Percentiles rank a stretch among this genome's conserved stretches.
These are phyloP conservation scores for Bombus pascuorum DNA, from an alignment of 1,140 invertebrate species.

Conservation along the genomic window DNA sequence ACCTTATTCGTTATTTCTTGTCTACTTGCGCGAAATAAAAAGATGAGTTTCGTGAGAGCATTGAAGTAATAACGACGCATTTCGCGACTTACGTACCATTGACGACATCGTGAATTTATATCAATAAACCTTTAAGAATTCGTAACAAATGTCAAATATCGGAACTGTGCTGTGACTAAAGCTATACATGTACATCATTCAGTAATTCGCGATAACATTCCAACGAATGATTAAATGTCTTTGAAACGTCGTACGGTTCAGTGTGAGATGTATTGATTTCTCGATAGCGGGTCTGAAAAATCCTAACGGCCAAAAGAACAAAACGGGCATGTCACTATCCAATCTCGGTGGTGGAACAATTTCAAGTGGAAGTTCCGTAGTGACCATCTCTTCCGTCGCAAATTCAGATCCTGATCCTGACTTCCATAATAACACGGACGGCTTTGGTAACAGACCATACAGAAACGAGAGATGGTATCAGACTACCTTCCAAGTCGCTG, in stretches of 20 bases:
- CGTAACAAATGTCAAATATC: neutral
- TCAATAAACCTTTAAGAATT: neutral
- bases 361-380: slow-evolving; percentile 78
- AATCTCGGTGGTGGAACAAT: slow-evolving; percentile 68
- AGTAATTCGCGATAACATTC: neutral
- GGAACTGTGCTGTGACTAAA: neutral
- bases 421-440: slow-evolving; percentile 28
- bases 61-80: neutral
- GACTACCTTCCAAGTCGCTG: slow-evolving; percentile 92
- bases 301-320: slow-evolving; percentile 51
- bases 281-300: slow-evolving; percentile 71
- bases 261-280: slow-evolving; percentile 47
- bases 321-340: slow-evolving; percentile 44
- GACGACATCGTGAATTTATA: neutral
- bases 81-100: neutral
- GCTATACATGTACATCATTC: neutral
- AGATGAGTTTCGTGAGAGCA: neutral
- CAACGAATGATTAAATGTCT: neutral
- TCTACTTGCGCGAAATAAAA: neutral
- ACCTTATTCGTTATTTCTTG: neutral
- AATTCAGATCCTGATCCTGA: slow-evolving; percentile 75
- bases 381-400: slow-evolving; percentile 74
- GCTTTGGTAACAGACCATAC: slow-evolving; percentile 72
- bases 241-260: slow-evolving; percentile 8
- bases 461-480: slow-evolving; percentile 88